Evolutionary conservation across 2,888 invertebrate genomes (phyloP).

Genomic region (Argyresthia albistria): DNA sequence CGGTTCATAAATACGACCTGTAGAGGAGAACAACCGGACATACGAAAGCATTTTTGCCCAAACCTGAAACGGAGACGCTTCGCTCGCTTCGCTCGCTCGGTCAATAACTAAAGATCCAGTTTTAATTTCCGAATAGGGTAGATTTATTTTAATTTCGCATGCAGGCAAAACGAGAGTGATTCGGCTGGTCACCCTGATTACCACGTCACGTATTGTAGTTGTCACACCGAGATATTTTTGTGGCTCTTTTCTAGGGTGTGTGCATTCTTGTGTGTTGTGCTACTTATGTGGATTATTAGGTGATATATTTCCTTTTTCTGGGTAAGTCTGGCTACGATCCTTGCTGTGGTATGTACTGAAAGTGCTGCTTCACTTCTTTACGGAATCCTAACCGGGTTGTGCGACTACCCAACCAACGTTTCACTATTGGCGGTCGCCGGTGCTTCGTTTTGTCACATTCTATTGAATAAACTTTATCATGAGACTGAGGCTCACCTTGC

Average conservation of each 20-base stretch:
- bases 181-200: slow-evolving; percentile 42
- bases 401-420: slow-evolving; percentile 18
- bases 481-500: neutral
- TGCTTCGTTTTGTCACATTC: slow-evolving; percentile 41
- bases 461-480: neutral
- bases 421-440: slow-evolving; percentile 42
- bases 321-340: slow-evolving; percentile 35
- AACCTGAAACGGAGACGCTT: too few relatives aligned
- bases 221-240: slow-evolving; percentile 71
- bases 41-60: too few relatives aligned
- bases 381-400: neutral
- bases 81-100: too few relatives aligned
- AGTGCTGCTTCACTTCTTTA: neutral
- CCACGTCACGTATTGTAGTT: slow-evolving; percentile 63
- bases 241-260: slow-evolving; percentile 66
- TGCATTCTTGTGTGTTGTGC: slow-evolving; percentile 72
- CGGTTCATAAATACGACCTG: too few relatives aligned
- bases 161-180: neutral
- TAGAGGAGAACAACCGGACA: too few relatives aligned
- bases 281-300: slow-evolving; percentile 72
- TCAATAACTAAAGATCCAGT: too few relatives aligned
- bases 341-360: neutral
- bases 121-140: too few relatives aligned
- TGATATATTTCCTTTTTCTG: slow-evolving; percentile 64
- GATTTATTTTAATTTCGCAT: too few relatives aligned